Base-by-base conservation (phyloP, 2,797 vertebrate genomes). In the Danio kyathit region DNA sequence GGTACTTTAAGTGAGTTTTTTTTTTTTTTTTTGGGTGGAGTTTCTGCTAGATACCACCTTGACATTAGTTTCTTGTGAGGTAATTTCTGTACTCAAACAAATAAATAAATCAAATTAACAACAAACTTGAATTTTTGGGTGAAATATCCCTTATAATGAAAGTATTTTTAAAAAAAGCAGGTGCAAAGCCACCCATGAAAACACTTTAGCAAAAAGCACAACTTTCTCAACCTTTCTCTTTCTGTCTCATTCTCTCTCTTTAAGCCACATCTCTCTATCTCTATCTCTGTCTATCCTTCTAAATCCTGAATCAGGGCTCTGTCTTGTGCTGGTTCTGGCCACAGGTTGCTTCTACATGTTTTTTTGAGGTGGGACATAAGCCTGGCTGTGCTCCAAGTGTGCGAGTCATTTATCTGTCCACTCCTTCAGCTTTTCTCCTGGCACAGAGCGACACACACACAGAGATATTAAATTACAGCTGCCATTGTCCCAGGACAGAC, bases 391-490 rank as follows among this genome's bases (percentile, higher is more conserved):
- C 67, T 91, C 90, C 90, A 91, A 90, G 89, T 82, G 88, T 88
- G 88, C 85, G 90, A 88, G 89, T 92, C 90, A 90, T 94, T 94
- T 92, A 93, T 93, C 93, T 92, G 88, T 93, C 91, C 82, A 75
- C 89, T 91, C 86, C 85, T 89, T 86, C 84, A 52, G 85, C 90
- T 90, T 93, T 92, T 93, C 89, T 93, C 85, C 77, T 83, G 87
- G 85, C 87, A 91, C 89, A 88, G 88, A 89, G 90, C 89, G 82
- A 91, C 86, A 87, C 86, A 67, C 80, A 84, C 88, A 76, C 79
- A 85, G 88, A 92, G 88, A 92, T 94, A 94, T 95, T 88, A 79
- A 92, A 89, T 97, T 96, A 93, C 93, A 94, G 90, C 89, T 19
- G 91, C 90, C 90, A 93, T 92, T 90, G 91, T 92, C 92, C 92